Conservation (phyloP, 1,140 invertebrate species). For the Armadillidium nasatum region DNA sequence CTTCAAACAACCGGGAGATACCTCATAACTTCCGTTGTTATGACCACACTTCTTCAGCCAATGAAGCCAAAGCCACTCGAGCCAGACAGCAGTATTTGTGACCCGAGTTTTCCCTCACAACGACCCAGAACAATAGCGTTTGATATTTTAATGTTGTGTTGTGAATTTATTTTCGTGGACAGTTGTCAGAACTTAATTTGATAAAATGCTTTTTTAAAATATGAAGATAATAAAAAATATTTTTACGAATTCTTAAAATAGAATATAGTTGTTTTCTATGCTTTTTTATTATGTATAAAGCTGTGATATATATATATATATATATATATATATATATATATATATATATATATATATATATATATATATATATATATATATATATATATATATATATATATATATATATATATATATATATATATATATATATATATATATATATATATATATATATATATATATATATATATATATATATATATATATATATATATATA, state of each 20-base stretch:
- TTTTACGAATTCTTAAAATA: too few species aligned
- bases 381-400: background rate
- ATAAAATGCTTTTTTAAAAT: too few species aligned
- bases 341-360: constrained; percentile 6
- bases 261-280: too few species aligned
- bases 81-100: background rate
- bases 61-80: background rate
- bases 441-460: too few species aligned
- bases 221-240: too few species aligned
- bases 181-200: too few species aligned
- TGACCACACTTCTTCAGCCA: background rate
- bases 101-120: background rate
- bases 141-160: too few species aligned
- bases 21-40: constrained; percentile 1
- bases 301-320: background rate
- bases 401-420: constrained; percentile 3
- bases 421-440: constrained; percentile 13
- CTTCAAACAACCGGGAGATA: background rate
- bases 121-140: too few species aligned
- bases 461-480: too few species aligned
- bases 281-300: background rate
- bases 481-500: too few species aligned
- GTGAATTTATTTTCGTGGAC: too few species aligned
- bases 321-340: background rate
- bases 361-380: background rate